Evolutionary conservation across 2,797 vertebrate genomes (phyloP).

Genomic region (Acridotheres tristis): DNA sequence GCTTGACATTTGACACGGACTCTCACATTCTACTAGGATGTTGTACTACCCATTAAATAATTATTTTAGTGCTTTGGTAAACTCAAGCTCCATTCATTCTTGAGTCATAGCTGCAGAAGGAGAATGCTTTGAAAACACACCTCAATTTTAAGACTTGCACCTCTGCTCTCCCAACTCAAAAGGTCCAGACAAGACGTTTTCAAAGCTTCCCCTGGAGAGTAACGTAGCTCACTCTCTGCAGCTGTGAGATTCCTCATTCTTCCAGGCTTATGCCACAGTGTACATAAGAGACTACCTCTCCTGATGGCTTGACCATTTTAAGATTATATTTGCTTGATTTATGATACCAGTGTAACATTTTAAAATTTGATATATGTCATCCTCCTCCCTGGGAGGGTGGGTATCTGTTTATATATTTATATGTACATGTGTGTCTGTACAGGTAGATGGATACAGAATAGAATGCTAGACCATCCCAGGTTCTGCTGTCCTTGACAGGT

Average conservation of each 20-base stretch:
- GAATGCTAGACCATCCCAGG: not conserved
- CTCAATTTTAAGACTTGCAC: not conserved
- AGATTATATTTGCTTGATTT: not conserved
- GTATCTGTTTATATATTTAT: not conserved
- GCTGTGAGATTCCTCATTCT: not conserved
- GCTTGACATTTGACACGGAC: not conserved
- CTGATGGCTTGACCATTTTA: not conserved
- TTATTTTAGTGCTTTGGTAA: not conserved
- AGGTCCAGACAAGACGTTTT: not conserved
- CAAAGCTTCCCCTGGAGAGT: not conserved
- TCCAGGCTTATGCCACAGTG: not conserved
- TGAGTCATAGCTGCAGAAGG: not conserved
- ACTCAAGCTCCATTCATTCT: not conserved
- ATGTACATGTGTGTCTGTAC: not conserved
- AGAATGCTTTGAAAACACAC: not conserved
- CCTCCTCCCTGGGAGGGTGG: not conserved
- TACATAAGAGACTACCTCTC: not conserved
- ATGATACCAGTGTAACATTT: not conserved
- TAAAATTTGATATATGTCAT: not conserved
- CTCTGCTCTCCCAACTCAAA: not conserved
- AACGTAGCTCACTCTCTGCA: not conserved
- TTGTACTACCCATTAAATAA: not conserved
- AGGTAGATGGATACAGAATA: not conserved
- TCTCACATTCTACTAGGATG: not conserved
- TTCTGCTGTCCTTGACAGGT: not conserved